phyloP scores from a whole-genome alignment of 2,113 vertebrate species.

The Pollachius pollachius region DNA sequence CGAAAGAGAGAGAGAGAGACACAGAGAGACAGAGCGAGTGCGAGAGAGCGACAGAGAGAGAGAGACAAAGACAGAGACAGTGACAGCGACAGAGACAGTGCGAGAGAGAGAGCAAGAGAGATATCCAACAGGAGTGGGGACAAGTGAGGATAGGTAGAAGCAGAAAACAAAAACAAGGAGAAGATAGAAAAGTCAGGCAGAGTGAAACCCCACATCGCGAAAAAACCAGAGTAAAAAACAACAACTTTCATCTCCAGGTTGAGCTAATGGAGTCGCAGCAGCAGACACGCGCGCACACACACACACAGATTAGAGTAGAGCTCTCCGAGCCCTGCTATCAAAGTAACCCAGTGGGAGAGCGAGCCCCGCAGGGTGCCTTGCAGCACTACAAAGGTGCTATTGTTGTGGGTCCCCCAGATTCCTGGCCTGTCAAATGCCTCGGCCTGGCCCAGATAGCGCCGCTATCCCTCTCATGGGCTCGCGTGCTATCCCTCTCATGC shows the following conservation, averaged over 20 bases:
- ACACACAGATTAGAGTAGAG: conserved; percentile 12
- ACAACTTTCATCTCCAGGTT: conserved; percentile 32
- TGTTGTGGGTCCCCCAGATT: conserved; percentile 52
- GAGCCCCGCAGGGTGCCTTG: conserved; percentile 23
- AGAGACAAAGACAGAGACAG: conserved; percentile 73
- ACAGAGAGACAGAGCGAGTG: not conserved
- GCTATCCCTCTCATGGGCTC: too few species aligned
- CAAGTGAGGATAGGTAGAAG: not conserved
- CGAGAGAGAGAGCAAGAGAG: conserved; percentile 51
- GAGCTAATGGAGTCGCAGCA: conserved; percentile 24
- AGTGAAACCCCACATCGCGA: conserved; percentile 7
- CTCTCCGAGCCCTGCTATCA: not conserved
- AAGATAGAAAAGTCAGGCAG: conserved; percentile 59
- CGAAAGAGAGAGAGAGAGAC: not conserved
- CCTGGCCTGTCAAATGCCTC: conserved; percentile 60
- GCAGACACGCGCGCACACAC: conserved; percentile 10
- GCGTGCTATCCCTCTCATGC: too few species aligned
- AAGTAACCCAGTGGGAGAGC: conserved; percentile 27
- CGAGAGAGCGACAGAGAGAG: conserved; percentile 28
- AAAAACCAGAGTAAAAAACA: not conserved
- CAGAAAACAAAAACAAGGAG: conserved; percentile 52
- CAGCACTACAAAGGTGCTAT: conserved; percentile 58
- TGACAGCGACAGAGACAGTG: not conserved
- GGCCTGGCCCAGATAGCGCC: conserved; percentile 42
- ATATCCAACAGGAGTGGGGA: conserved; percentile 22